A percentile compares a stretch with the other conserved stretches of the same genome.
phyloP scores from a whole-genome alignment of 2,888 invertebrate species.

The Andrena bucephala region DNA sequence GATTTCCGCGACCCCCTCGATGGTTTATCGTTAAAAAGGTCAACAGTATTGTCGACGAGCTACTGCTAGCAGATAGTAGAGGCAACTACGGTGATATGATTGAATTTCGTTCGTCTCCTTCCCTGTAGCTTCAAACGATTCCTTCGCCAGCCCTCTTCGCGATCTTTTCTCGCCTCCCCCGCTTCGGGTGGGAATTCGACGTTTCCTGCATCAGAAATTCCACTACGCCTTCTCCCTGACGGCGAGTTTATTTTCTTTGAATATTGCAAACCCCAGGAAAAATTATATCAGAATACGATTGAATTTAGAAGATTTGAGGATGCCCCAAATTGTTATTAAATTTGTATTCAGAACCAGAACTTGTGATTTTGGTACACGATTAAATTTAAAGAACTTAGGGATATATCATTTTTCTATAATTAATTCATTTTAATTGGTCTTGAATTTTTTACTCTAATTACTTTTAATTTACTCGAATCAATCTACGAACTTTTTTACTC shows the following conservation, averaged over 20 bases:
- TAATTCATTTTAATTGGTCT: too few relatives aligned
- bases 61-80: slow-evolving; percentile 76
- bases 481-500: too few relatives aligned
- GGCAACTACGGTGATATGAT: slow-evolving; percentile 82
- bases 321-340: too few relatives aligned
- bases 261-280: not conserved
- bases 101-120: slow-evolving; percentile 71
- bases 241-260: not conserved
- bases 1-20: slow-evolving; percentile 12
- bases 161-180: not conserved
- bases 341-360: too few relatives aligned
- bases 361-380: too few relatives aligned
- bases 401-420: too few relatives aligned
- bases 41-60: slow-evolving; percentile 72
- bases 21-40: slow-evolving; percentile 47
- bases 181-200: not conserved
- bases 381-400: too few relatives aligned
- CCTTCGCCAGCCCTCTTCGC: slow-evolving; percentile 15
- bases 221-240: too few relatives aligned
- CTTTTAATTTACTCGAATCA: too few relatives aligned
- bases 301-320: too few relatives aligned
- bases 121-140: slow-evolving; percentile 34
- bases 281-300: too few relatives aligned
- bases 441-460: too few relatives aligned
- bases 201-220: not conserved